Conservation (phyloP, 1,140 invertebrate species). For the Dendroctonus ponderosae region DNA sequence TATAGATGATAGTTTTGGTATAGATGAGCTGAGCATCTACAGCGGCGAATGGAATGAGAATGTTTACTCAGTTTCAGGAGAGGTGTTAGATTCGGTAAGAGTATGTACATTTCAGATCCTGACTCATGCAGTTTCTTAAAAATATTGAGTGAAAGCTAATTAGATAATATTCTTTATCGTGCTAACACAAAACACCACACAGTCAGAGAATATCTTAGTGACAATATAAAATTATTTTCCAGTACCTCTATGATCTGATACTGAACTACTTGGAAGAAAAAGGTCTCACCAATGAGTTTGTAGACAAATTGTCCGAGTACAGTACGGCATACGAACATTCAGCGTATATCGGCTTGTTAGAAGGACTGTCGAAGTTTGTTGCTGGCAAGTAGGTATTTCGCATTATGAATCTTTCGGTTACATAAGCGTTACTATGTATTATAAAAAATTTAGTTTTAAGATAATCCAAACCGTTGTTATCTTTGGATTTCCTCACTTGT, state of each 20-base stretch:
- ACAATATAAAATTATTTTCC: slow-evolving; percentile 49
- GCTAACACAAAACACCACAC: too few relatives aligned
- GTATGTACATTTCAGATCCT: slow-evolving; percentile 45
- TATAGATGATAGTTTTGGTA: slow-evolving; percentile 79
- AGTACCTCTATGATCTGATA: slow-evolving; percentile 91
- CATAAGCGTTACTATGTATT: slow-evolving; percentile 1
- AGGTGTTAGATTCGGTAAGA: slow-evolving; percentile 84
- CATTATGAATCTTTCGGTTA: neutral
- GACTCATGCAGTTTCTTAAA: neutral
- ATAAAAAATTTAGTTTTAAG: slow-evolving; percentile 6
- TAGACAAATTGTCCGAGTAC: slow-evolving; percentile 79
- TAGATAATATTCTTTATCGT: too few relatives aligned
- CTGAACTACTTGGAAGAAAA: slow-evolving; percentile 94
- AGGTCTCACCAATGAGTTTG: slow-evolving; percentile 88
- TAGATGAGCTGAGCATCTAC: slow-evolving; percentile 83
- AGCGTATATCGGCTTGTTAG: slow-evolving; percentile 81
- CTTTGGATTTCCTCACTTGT: slow-evolving; percentile 9
- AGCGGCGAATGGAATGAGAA: slow-evolving; percentile 81
- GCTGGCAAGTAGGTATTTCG: slow-evolving; percentile 57
- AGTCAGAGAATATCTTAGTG: neutral
- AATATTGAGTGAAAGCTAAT: too few relatives aligned
- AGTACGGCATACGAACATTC: slow-evolving; percentile 88
- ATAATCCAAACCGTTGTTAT: slow-evolving; percentile 17
- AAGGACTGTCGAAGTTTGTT: slow-evolving; percentile 82
- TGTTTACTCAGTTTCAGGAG: slow-evolving; percentile 82